Conservation (phyloP, 1,140 invertebrate species). For the Spodoptera litura region DNA sequence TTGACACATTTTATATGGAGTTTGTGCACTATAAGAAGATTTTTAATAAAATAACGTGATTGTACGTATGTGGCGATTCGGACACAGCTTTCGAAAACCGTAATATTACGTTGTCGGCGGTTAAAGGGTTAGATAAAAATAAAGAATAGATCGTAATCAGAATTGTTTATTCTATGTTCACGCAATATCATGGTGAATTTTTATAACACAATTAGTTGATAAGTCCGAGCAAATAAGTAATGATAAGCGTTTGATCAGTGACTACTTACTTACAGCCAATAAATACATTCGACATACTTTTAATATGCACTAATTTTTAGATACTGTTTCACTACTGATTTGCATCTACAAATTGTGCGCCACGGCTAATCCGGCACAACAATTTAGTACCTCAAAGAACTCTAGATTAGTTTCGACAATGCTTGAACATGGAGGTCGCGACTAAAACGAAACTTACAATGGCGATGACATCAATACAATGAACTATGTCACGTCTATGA, state of each 20-base stretch:
- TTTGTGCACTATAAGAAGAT: no score
- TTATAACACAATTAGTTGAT: conserved; percentile 10
- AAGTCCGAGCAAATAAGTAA: conserved; percentile 18
- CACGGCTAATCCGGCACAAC: background rate
- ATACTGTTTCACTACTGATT: conserved; percentile 9
- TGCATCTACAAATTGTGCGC: conserved; percentile 27
- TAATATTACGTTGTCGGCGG: no score
- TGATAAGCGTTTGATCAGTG: conserved; percentile 30
- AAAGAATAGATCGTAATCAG: conserved; percentile 44
- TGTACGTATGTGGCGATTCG: no score
- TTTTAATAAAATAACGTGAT: no score
- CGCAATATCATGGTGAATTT: conserved; percentile 44
- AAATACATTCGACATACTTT: conserved; percentile 23
- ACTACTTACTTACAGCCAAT: conserved; percentile 24
- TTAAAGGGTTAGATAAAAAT: no score
- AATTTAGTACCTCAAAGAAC: background rate
- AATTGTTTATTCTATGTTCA: conserved; percentile 55
- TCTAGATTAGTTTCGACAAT: background rate
- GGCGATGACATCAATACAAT: background rate
- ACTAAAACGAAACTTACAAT: conserved; percentile 20
- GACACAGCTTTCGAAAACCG: no score
- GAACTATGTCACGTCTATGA: background rate
- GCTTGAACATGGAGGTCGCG: conserved; percentile 7
- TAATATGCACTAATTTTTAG: background rate
- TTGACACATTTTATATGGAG: no score